Evolutionary conservation across 2,797 vertebrate genomes (phyloP).

Genomic region (Gambusia yucatana): DNA sequence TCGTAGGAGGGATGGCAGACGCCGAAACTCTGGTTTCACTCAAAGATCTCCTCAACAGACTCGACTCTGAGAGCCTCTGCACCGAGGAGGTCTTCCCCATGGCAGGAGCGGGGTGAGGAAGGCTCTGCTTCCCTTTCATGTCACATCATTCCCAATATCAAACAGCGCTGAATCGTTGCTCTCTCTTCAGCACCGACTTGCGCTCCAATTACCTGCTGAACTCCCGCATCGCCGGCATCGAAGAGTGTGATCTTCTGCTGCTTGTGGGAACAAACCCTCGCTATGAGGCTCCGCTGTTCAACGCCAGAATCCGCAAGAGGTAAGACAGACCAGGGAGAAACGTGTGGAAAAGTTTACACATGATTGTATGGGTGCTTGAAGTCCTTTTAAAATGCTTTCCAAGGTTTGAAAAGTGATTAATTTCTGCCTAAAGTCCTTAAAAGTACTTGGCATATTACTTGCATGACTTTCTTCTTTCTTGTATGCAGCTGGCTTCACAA

Average conservation of each 20-base stretch:
- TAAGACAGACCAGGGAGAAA: conserved; percentile 20
- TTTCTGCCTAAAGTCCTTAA: too few species aligned
- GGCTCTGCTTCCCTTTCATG: background rate
- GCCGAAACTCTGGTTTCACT: conserved; percentile 92
- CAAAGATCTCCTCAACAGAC: conserved; percentile 92
- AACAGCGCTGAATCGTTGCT: fast-evolving
- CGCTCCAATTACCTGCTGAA: conserved; percentile 98
- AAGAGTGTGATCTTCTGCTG: conserved; percentile 92
- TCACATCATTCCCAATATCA: background rate
- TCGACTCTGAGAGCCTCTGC: conserved; percentile 91
- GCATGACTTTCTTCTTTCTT: background rate
- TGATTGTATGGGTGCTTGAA: too few species aligned
- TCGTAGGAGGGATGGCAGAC: conserved; percentile 93
- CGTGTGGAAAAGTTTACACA: background rate
- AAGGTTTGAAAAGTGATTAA: too few species aligned
- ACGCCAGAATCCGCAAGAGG: conserved; percentile 90
- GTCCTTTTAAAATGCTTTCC: too few species aligned
- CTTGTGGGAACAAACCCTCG: conserved; percentile 95
- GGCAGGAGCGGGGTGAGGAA: conserved; percentile 76
- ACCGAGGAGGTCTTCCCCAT: conserved; percentile 96
- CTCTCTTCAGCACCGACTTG: conserved; percentile 86
- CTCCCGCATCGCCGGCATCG: conserved; percentile 90
- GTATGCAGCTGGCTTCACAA: conserved; percentile 95
- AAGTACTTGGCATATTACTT: background rate
- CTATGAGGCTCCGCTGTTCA: conserved; percentile 96